Conservation (phyloP, 2,888 invertebrate genomes). For the Ariolimax columbianus region DNA sequence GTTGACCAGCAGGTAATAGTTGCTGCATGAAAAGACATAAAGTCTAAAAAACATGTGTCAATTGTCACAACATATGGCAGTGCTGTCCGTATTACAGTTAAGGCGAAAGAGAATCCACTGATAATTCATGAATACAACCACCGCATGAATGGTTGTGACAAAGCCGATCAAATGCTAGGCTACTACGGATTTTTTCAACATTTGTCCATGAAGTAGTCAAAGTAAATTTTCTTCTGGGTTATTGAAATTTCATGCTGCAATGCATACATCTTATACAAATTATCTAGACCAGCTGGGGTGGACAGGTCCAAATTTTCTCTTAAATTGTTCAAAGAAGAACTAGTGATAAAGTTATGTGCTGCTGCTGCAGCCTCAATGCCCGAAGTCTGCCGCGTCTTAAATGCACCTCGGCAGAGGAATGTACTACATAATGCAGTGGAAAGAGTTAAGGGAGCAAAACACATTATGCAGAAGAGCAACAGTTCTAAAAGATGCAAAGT, state of each 20-base stretch:
- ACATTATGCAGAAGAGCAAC: too few relatives aligned
- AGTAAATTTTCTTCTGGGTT: neutral
- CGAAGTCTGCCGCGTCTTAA: too few relatives aligned
- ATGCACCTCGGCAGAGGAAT: too few relatives aligned
- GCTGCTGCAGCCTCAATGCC: too few relatives aligned
- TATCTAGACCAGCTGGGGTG: neutral
- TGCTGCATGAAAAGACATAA: neutral
- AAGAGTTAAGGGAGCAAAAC: too few relatives aligned
- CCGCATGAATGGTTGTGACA: constrained; percentile 4
- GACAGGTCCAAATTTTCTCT: too few relatives aligned
- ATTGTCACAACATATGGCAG: neutral
- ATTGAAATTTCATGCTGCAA: neutral
- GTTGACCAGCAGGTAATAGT: too few relatives aligned
- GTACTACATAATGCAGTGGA: too few relatives aligned
- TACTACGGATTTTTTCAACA: neutral
- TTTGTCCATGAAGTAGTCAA: neutral
- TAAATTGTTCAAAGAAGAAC: too few relatives aligned
- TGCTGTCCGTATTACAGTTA: neutral
- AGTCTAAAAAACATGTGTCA: neutral
- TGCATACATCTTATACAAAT: neutral
- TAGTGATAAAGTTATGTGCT: too few relatives aligned
- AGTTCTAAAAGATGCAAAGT: too few relatives aligned
- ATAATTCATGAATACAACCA: neutral
- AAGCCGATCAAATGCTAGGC: neutral
- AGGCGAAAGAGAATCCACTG: neutral